Evolutionary conservation across 2,113 vertebrate species (phyloP).

Genomic region (Rhabdornis inornatus): DNA sequence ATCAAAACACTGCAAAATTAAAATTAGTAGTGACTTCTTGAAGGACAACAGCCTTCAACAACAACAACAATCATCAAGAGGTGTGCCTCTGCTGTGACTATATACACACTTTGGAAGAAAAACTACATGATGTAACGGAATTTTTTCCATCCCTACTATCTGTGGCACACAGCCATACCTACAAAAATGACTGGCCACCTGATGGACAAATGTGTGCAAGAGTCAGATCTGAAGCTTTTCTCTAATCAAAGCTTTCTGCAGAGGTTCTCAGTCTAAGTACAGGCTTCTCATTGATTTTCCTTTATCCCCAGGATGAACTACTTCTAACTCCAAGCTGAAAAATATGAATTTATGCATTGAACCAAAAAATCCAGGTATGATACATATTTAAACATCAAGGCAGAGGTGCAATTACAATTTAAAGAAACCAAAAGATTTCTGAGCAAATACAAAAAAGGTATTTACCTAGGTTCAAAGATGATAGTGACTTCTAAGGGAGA

Average conservation of each 20-base stretch:
- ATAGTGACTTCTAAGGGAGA: not conserved
- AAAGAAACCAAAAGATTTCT: not conserved
- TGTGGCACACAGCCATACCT: not conserved
- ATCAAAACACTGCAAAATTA: not conserved
- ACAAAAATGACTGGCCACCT: not conserved
- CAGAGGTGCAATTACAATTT: not conserved
- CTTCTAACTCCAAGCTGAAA: slow-evolving; percentile 11
- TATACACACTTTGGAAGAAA: not conserved
- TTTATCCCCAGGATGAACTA: not conserved
- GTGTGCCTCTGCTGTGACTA: not conserved
- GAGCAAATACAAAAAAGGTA: not conserved
- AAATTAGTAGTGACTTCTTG: not conserved
- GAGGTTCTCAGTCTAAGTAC: slow-evolving; percentile 11
- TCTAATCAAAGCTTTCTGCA: slow-evolving; percentile 50
- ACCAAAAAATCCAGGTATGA: not conserved
- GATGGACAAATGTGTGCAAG: not conserved
- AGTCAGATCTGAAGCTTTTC: slow-evolving; percentile 25
- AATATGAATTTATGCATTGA: slow-evolving; percentile 1
- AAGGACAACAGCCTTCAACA: not conserved
- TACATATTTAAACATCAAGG: not conserved
- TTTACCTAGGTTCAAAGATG: not conserved
- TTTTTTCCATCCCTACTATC: not conserved
- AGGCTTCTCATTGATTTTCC: slow-evolving; percentile 26
- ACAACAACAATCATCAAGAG: not conserved
- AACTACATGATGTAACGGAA: not conserved